phyloP scores from a whole-genome alignment of 2,113 vertebrate species.

The Hemiscyllium ocellatum region DNA sequence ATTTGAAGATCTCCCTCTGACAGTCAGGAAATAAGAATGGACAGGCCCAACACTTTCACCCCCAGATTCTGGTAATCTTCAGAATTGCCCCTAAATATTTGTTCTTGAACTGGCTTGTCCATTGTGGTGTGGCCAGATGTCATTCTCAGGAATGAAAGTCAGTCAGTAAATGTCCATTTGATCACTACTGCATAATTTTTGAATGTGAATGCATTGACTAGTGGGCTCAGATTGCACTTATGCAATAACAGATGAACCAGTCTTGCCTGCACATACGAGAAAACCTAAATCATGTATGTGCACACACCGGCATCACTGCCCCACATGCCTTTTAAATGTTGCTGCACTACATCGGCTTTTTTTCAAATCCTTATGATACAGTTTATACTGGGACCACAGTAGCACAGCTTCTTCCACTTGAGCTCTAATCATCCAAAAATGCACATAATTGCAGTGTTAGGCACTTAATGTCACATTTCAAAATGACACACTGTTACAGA shows the following conservation, averaged over 20 bases:
- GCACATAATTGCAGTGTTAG: neutral
- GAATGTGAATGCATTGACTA: neutral
- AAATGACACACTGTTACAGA: neutral
- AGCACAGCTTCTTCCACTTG: neutral
- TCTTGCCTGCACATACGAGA: neutral
- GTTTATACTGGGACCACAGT: neutral
- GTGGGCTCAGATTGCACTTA: neutral
- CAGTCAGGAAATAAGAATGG: neutral
- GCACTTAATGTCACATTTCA: neutral
- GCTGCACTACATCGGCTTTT: neutral
- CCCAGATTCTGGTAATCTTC: too few relatives aligned
- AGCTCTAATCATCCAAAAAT: neutral
- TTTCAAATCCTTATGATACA: neutral
- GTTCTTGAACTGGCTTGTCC: neutral
- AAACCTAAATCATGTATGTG: neutral
- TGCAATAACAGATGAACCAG: neutral
- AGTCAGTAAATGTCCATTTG: neutral
- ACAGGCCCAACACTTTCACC: neutral
- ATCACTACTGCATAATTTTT: neutral
- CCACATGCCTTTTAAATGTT: neutral
- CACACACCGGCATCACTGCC: neutral
- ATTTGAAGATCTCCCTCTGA: neutral
- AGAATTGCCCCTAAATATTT: neutral
- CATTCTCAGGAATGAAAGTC: neutral
- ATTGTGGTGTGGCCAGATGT: neutral